These are phyloP conservation scores for Pherbina coryleti DNA, from an alignment of 2,888 invertebrate species.

Conservation along the genomic window DNA sequence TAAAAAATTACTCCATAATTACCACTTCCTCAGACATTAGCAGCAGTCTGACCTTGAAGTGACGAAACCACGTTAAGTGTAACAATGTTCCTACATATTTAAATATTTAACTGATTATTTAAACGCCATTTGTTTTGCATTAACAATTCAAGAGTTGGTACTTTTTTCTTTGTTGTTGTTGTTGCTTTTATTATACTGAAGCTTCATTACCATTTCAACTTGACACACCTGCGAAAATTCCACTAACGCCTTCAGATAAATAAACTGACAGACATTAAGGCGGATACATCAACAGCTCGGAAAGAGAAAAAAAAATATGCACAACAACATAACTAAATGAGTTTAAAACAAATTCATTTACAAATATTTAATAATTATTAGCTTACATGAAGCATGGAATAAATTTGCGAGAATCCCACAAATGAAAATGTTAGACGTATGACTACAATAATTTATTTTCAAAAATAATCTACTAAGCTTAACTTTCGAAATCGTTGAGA, in stretches of 20 bases:
- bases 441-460: no score
- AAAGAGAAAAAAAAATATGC: background rate
- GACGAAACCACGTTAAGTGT: no score
- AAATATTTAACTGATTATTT: conserved; percentile 5
- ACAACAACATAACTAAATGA: background rate
- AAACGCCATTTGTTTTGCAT: background rate
- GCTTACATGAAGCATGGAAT: no score
- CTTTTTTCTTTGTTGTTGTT: background rate
- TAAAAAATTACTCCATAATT: no score
- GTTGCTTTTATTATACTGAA: background rate
- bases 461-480: no score
- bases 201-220: conserved; percentile 10
- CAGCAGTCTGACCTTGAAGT: no score
- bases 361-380: background rate
- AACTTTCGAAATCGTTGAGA: no score
- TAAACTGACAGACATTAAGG: background rate
- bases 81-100: background rate
- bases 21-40: no score
- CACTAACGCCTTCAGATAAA: conserved; percentile 8
- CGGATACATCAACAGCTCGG: background rate
- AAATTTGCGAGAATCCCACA: no score
- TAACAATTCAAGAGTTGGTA: background rate
- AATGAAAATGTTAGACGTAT: no score
- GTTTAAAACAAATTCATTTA: background rate
- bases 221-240: conserved; percentile 7